Percentiles rank a stretch among this genome's conserved stretches.
Conservation (phyloP, 2,113 vertebrate genomes). For the Brachirus orientalis region DNA sequence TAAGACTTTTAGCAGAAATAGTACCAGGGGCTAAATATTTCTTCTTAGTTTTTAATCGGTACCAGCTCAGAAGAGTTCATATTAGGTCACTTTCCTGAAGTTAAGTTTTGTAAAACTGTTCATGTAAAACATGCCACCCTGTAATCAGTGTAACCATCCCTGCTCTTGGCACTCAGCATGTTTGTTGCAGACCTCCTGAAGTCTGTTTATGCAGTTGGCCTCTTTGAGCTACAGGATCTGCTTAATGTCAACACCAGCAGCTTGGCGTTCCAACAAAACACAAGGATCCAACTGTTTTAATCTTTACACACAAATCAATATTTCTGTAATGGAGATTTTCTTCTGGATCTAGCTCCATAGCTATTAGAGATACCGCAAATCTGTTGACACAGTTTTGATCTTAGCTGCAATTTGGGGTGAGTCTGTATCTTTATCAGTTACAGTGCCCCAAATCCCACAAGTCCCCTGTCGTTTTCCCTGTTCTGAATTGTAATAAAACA, state of each 20-base stretch:
- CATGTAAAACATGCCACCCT: slow-evolving; percentile 7
- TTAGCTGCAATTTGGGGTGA: too few species aligned
- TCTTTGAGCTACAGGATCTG: slow-evolving; percentile 32
- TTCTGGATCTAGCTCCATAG: too few species aligned
- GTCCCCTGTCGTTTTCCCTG: too few species aligned
- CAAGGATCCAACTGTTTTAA: slow-evolving; percentile 8
- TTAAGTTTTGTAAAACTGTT: slow-evolving; percentile 22
- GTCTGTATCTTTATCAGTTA: too few species aligned
- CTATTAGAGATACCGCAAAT: too few species aligned
- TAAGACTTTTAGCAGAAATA: neutral
- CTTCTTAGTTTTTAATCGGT: too few species aligned
- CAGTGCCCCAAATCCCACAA: too few species aligned
- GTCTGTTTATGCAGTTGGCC: slow-evolving; percentile 20
- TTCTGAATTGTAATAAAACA: too few species aligned
- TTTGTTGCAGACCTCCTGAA: slow-evolving; percentile 1
- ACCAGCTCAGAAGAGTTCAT: slow-evolving; percentile 19
- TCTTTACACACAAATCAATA: slow-evolving; percentile 11
- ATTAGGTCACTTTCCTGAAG: slow-evolving; percentile 26
- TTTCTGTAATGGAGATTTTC: too few species aligned
- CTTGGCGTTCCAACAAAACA: slow-evolving; percentile 18
- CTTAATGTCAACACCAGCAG: slow-evolving; percentile 12
- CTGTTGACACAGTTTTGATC: too few species aligned
- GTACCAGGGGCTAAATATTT: too few species aligned
- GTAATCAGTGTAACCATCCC: slow-evolving; percentile 6
- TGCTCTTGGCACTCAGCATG: too few species aligned